Percentiles rank a stretch among this genome's conserved stretches.
These are phyloP conservation scores for Melanotaenia maccullochi DNA, from an alignment of 2,797 vertebrate genomes.

Conservation along the genomic window DNA sequence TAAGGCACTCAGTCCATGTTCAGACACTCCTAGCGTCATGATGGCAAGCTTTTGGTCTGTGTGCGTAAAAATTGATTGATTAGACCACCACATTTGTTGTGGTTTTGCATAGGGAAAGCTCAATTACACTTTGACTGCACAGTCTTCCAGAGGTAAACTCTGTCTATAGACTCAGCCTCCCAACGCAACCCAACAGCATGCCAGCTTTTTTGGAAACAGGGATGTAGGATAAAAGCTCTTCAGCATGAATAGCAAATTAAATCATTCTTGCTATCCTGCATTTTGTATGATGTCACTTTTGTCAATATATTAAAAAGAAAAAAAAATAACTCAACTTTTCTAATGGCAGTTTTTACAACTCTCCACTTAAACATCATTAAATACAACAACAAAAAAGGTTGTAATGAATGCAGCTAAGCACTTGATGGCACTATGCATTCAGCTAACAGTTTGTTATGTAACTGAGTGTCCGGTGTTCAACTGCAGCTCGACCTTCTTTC, in stretches of 20 bases:
- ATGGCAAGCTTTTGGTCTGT: not conserved
- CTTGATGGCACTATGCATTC: constrained; percentile 74
- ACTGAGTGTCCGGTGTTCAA: constrained; percentile 27
- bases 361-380: constrained; percentile 17
- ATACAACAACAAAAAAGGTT: constrained; percentile 2
- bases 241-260: constrained; percentile 7
- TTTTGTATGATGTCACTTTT: constrained; percentile 4
- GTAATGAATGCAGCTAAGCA: constrained; percentile 62
- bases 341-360: constrained; percentile 25
- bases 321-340: constrained; percentile 29
- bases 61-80: not conserved
- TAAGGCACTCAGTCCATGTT: not conserved
- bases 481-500: constrained; percentile 18
- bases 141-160: not conserved
- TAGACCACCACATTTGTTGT: not conserved
- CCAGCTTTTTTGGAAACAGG: not conserved
- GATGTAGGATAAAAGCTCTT: constrained; percentile 15
- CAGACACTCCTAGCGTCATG: not conserved
- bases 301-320: constrained; percentile 5
- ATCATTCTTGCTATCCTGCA: not conserved
- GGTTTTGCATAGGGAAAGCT: not conserved
- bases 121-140: not conserved
- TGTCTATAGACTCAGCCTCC: not conserved
- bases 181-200: not conserved
- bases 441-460: constrained; percentile 51